Evolutionary conservation across 2,888 invertebrate genomes (phyloP).

Genomic region (Sturmia bella): DNA sequence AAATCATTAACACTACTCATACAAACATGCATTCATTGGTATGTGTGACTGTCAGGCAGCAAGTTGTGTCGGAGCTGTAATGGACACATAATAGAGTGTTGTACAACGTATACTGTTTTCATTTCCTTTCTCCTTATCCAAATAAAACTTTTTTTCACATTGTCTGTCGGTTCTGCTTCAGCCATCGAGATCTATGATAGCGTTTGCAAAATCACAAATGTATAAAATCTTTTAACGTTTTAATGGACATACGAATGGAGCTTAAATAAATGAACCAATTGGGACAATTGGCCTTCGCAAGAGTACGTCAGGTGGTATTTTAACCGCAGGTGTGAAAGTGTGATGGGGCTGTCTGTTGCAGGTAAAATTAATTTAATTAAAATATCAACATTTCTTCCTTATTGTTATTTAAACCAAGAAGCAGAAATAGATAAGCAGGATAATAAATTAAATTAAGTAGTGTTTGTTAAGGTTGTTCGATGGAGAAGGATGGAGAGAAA

Average conservation of each 20-base stretch:
- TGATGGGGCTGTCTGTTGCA: conserved; percentile 36
- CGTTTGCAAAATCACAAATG: conserved; percentile 66
- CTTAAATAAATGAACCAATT: conserved; percentile 6
- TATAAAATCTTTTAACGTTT: conserved; percentile 62
- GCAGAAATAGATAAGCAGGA: conserved; percentile 11
- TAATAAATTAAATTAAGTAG: conserved; percentile 43
- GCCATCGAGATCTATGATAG: conserved; percentile 55
- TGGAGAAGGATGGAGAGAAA: conserved; percentile 7
- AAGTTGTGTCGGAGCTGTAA: conserved; percentile 28
- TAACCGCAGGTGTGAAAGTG: conserved; percentile 47
- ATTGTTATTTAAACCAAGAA: not conserved
- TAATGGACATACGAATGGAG: conserved; percentile 35
- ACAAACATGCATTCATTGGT: not conserved
- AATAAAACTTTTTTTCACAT: conserved; percentile 4
- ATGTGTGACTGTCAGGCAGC: not conserved
- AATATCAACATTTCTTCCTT: conserved; percentile 31
- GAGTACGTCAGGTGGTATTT: conserved; percentile 28
- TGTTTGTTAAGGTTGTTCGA: conserved; percentile 1
- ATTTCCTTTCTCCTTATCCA: not conserved
- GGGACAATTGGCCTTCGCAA: conserved; percentile 16
- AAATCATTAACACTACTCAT: not conserved
- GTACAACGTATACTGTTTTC: conserved; percentile 18
- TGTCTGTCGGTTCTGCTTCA: not conserved
- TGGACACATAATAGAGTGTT: conserved; percentile 48
- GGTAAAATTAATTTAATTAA: conserved; percentile 63